These are phyloP conservation scores for Proterorhinus semilunaris DNA, from an alignment of 2,113 vertebrate genomes.

Conservation along the genomic window DNA sequence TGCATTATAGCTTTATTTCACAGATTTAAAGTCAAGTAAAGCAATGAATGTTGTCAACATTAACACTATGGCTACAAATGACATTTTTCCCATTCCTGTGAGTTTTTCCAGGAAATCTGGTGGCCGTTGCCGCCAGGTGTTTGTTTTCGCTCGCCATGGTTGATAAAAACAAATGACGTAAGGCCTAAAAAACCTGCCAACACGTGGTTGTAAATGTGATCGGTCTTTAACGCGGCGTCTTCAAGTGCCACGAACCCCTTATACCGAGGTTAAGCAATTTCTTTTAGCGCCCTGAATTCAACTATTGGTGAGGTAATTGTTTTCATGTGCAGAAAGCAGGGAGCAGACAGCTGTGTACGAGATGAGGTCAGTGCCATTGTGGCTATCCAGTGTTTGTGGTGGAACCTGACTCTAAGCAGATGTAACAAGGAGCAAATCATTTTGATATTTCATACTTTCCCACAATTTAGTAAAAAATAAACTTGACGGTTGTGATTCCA, in stretches of 20 bases:
- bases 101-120: not conserved
- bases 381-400: constrained; percentile 8
- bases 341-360: constrained; percentile 40
- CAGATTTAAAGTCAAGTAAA: too few relatives aligned
- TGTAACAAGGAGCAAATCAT: not conserved
- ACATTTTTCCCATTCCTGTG: not conserved
- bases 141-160: constrained; percentile 14
- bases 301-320: constrained; percentile 40
- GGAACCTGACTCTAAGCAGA: constrained; percentile 6
- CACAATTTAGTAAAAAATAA: not conserved
- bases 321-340: constrained; percentile 41
- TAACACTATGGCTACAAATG: too few relatives aligned
- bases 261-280: constrained; percentile 1
- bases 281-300: constrained; percentile 10
- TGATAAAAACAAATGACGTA: not conserved
- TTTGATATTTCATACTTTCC: constrained; percentile 8
- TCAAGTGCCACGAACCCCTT: not conserved
- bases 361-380: constrained; percentile 28
- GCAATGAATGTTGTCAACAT: too few relatives aligned
- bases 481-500: not conserved
- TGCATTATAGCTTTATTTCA: too few relatives aligned
- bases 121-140: constrained; percentile 16
- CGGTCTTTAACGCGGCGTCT: too few relatives aligned
- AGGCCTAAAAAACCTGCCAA: constrained; percentile 20
- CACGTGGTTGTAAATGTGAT: not conserved